Conservation (phyloP, 2,888 invertebrate species). For the Torymus aiolomorphi region DNA sequence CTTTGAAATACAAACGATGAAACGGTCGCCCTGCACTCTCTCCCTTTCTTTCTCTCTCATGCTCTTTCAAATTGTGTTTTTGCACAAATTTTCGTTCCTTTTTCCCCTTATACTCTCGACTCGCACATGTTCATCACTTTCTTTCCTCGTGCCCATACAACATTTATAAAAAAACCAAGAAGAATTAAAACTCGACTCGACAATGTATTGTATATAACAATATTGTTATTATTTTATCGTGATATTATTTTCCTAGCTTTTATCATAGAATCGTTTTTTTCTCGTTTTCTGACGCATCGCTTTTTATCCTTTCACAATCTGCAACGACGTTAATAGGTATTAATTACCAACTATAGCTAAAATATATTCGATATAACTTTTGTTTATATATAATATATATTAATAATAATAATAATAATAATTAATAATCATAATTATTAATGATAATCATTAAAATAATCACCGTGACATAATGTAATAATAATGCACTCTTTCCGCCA, state of each 20-base stretch:
- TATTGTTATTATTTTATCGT: constrained; percentile 23
- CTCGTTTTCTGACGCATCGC: constrained; percentile 73
- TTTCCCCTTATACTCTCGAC: constrained; percentile 29
- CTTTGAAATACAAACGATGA: constrained; percentile 46
- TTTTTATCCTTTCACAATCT: constrained; percentile 61
- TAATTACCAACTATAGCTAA: constrained; percentile 74
- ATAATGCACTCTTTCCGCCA: constrained; percentile 55
- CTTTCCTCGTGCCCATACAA: constrained; percentile 54
- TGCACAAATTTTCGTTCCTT: constrained; percentile 6
- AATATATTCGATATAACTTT: constrained; percentile 75
- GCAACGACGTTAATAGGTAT: constrained; percentile 74
- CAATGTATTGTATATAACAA: constrained; percentile 15
- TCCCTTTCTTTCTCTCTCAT: too few species aligned
- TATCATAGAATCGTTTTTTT: constrained; percentile 51
- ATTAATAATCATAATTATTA: constrained; percentile 64
- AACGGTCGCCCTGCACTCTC: constrained; percentile 31
- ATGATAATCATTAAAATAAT: constrained; percentile 63
- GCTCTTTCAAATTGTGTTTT: constrained; percentile 38
- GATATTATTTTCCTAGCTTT: constrained; percentile 14
- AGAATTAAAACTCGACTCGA: constrained; percentile 68
- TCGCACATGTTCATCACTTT: constrained; percentile 8
- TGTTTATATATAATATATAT: constrained; percentile 68
- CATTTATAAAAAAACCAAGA: constrained; percentile 65
- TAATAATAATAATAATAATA: constrained; percentile 65
- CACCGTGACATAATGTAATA: constrained; percentile 55